These are phyloP conservation scores for Dissostichus mawsoni DNA, from an alignment of 2,113 vertebrate genomes.

Conservation along the genomic window DNA sequence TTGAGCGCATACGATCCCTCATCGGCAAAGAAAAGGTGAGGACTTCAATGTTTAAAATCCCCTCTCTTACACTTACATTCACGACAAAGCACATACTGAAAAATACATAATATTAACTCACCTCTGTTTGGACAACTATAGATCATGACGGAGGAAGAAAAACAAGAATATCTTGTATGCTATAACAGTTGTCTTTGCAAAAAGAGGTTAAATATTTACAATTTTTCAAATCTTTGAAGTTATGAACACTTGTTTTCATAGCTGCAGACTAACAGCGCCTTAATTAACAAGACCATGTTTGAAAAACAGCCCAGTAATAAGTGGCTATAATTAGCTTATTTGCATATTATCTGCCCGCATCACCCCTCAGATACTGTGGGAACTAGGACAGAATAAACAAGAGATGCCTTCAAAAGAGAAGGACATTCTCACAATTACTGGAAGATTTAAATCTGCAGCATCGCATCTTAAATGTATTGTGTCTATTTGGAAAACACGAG, in stretches of 20 bases:
- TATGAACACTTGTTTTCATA: constrained; percentile 40
- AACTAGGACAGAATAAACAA: constrained; percentile 54
- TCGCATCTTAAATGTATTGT: constrained; percentile 6
- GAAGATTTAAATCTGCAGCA: background rate
- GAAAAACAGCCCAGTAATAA: constrained; percentile 42
- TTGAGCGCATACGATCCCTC: constrained; percentile 93
- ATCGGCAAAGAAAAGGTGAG: constrained; percentile 84
- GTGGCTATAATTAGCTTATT: constrained; percentile 60
- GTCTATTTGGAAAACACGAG: constrained; percentile 4
- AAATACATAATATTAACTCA: too few species aligned
- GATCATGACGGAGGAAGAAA: too few species aligned
- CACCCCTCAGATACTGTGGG: constrained; percentile 36
- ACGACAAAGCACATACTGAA: background rate
- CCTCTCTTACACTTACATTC: background rate
- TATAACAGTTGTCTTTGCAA: background rate
- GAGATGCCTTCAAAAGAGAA: constrained; percentile 13
- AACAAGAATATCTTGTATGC: background rate
- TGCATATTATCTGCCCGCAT: constrained; percentile 61
- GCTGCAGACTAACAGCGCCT: constrained; percentile 23
- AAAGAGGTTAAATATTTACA: constrained; percentile 46
- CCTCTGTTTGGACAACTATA: too few species aligned
- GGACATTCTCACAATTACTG: too few species aligned
- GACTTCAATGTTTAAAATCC: background rate
- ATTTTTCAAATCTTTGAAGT: constrained; percentile 31
- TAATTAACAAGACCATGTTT: constrained; percentile 54